Base-by-base conservation (phyloP, 1,140 invertebrate genomes). In the Acromyrmex heyeri region DNA sequence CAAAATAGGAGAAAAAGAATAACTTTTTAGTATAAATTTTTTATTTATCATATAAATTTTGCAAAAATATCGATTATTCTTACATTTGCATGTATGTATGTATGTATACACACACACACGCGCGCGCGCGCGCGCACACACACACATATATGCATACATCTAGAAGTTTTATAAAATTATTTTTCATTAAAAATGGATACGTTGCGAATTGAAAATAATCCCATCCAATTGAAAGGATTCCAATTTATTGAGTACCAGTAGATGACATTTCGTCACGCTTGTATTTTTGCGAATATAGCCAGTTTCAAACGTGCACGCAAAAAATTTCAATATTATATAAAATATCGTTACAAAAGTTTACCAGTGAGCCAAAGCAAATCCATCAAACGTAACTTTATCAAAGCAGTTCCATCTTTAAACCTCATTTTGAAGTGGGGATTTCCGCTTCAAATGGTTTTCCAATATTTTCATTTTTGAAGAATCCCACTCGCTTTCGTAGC, bases 381-480 rank as follows among this genome's bases (percentile, higher is more conserved):
- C 59, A 85, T 85, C 83, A 77, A 78, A 67, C 61, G 21, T 64
- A 65, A 65, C 83, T 64, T 85, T 85, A 85, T 77, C 72, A 85
- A 65, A 85, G 16, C 73, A 79, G 59, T 79, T 55, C 50, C 48
- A 65, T 77, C 50, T 44, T 79, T 57, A 77, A 85, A 77, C n/a
- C 61, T 55, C 83, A 38, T 55, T 57, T 65, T 12, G 61, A 65
- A 77, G 48, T 65, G 12, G 30, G 21, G 61, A 77, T 77, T 85
- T 79, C 21, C 53, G 30, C 48, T 78, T 65, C 75, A 85, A 85
- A 85, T 85, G 83, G 62, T 85, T 77, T 85, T 78, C 83, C 72
- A 72, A 85, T 76, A 85, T 85, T 85, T 85, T 77, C 59, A 78
- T 83, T 83, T 83, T 83, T 83, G 79, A 75, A 83, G 69, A 83